A percentile compares a stretch with the other conserved stretches of the same genome.
Evolutionary conservation across 2,888 invertebrate species (phyloP).

Genomic region (Megastigmus dorsalis): DNA sequence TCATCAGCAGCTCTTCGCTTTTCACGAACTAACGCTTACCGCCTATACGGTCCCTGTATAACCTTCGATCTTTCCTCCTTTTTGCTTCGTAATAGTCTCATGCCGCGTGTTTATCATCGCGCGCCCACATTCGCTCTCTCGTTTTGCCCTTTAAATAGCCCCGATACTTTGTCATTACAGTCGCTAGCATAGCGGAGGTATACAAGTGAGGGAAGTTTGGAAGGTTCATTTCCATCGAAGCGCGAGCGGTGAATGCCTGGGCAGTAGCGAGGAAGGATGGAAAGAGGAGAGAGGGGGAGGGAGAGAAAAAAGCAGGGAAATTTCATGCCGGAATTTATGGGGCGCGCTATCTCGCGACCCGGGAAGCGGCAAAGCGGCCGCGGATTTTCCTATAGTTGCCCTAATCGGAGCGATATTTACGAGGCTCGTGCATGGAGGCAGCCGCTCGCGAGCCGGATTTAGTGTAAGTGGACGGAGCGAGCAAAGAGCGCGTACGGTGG

Average conservation of each 20-base stretch:
- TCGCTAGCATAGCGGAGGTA: slow-evolving; percentile 40
- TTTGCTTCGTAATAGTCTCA: too few relatives aligned
- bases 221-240: slow-evolving; percentile 52
- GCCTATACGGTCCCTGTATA: too few relatives aligned
- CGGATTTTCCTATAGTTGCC: slow-evolving; percentile 52
- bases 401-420: slow-evolving; percentile 52
- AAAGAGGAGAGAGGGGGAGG: not conserved
- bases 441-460: not conserved
- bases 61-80: too few relatives aligned
- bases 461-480: not conserved
- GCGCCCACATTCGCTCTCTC: slow-evolving; percentile 51
- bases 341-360: slow-evolving; percentile 47
- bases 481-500: not conserved
- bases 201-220: slow-evolving; percentile 48
- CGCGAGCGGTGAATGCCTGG: not conserved
- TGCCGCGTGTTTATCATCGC: too few relatives aligned
- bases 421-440: not conserved
- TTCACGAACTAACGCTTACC: too few relatives aligned
- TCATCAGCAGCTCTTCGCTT: too few relatives aligned
- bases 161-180: slow-evolving; percentile 56
- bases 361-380: slow-evolving; percentile 43
- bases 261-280: not conserved
- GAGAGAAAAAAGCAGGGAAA: slow-evolving; percentile 59
- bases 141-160: slow-evolving; percentile 45
- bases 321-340: slow-evolving; percentile 64